Conservation (phyloP, 2,113 vertebrate species). For the Artemisiospiza belli region DNA sequence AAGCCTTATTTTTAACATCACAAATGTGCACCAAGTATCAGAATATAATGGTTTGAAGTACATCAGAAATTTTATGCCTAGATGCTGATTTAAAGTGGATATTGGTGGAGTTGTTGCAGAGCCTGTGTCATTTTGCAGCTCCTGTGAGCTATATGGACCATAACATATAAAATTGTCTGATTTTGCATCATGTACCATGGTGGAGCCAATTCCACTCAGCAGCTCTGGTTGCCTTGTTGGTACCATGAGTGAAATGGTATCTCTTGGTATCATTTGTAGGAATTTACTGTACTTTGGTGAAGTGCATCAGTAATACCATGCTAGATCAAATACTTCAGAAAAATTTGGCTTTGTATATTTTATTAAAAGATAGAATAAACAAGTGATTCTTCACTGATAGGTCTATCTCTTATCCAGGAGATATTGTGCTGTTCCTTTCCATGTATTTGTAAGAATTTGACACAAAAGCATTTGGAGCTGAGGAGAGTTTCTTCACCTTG, state of each 20-base stretch:
- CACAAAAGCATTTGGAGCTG: not conserved
- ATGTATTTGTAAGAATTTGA: not conserved
- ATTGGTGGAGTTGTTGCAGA: not conserved
- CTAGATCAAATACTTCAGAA: not conserved
- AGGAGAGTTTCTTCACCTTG: not conserved
- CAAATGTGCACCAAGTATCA: not conserved
- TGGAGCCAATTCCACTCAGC: not conserved
- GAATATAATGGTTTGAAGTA: not conserved
- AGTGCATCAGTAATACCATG: not conserved
- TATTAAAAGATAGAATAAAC: not conserved
- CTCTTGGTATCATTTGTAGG: not conserved
- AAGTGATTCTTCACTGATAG: not conserved
- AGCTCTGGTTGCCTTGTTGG: not conserved
- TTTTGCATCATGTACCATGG: not conserved
- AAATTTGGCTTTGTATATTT: not conserved
- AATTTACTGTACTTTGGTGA: not conserved
- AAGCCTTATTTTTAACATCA: not conserved
- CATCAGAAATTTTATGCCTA: not conserved
- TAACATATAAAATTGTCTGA: not conserved
- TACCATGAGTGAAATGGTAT: not conserved
- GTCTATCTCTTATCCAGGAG: not conserved
- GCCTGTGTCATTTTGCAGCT: not conserved
- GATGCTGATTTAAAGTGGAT: not conserved
- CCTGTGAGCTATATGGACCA: not conserved
- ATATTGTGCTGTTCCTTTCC: not conserved